Evolutionary conservation across 2,113 vertebrate genomes (phyloP).

Genomic region (Blennius ocellaris): DNA sequence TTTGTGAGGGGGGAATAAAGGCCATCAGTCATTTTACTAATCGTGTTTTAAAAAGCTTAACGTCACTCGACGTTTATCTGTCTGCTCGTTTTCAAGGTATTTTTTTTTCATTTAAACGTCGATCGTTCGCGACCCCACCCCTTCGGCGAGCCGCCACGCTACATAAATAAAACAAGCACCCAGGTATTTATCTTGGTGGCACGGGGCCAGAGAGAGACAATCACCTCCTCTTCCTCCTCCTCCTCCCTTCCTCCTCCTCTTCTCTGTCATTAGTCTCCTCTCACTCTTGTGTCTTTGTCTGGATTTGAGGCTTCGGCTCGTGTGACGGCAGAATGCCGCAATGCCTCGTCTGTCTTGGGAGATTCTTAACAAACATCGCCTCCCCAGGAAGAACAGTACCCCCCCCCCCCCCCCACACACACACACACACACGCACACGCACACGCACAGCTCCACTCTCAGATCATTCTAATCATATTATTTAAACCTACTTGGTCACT

Average conservation of each 20-base stretch:
- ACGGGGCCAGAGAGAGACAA: constrained; percentile 44
- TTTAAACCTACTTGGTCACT: constrained; percentile 47
- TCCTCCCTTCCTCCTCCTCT: too few relatives aligned
- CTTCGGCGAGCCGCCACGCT: constrained; percentile 30
- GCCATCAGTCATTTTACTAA: background rate
- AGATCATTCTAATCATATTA: constrained; percentile 58
- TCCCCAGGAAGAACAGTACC: constrained; percentile 45
- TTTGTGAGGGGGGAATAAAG: constrained; percentile 1
- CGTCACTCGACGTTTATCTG: too few relatives aligned
- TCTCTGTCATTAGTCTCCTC: constrained; percentile 51
- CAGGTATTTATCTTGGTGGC: constrained; percentile 64
- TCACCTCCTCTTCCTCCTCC: constrained; percentile 30
- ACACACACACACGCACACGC: background rate
- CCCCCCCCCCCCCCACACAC: constrained; percentile 4
- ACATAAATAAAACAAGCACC: constrained; percentile 55
- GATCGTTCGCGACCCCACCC: constrained; percentile 27
- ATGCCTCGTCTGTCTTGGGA: constrained; percentile 77
- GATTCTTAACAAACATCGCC: constrained; percentile 74
- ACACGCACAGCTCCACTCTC: constrained; percentile 40
- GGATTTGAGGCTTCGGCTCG: constrained; percentile 72
- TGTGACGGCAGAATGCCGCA: constrained; percentile 78
- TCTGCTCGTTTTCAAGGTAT: too few relatives aligned
- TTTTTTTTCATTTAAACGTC: too few relatives aligned
- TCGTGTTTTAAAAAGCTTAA: too few relatives aligned
- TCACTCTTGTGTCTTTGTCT: constrained; percentile 74